phyloP scores from a whole-genome alignment of 2,113 vertebrate species.

The Engraulis encrasicolus region DNA sequence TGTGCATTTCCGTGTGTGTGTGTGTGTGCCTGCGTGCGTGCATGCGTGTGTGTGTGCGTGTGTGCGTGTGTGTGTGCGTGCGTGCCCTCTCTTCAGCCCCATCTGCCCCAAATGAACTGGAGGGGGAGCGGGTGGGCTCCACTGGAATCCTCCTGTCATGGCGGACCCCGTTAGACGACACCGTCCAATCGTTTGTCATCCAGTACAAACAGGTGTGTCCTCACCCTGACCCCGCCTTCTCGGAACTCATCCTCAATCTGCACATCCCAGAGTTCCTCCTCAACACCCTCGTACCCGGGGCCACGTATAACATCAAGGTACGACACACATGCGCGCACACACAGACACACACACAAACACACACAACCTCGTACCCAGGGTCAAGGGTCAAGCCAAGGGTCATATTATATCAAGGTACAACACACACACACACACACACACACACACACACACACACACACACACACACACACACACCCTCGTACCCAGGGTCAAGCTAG shows the following conservation, averaged over 20 bases:
- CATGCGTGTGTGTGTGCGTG: neutral
- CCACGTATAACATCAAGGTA: conserved; percentile 95
- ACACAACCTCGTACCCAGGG: too few relatives aligned
- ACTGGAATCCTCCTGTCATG: conserved; percentile 93
- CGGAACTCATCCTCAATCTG: conserved; percentile 77
- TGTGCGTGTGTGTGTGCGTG: neutral
- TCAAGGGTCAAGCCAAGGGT: too few relatives aligned
- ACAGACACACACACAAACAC: neutral
- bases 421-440: neutral
- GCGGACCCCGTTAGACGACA: conserved; percentile 76
- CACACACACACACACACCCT: conserved; percentile 20
- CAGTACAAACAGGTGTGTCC: conserved; percentile 96
- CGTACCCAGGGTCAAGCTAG: too few relatives aligned
- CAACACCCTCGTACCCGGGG: conserved; percentile 88
- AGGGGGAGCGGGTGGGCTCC: conserved; percentile 91
- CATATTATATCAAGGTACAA: too few relatives aligned
- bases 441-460: conserved; percentile 13
- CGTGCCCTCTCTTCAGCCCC: conserved; percentile 71
- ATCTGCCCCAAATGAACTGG: conserved; percentile 78
- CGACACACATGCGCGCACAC: conserved; percentile 6
- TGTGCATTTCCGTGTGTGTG: neutral
- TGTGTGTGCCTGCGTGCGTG: neutral
- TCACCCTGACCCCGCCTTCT: conserved; percentile 83
- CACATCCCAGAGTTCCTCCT: conserved; percentile 88
- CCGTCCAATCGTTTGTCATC: conserved; percentile 83